Evolutionary conservation across 2,888 invertebrate species (phyloP).

Genomic region (Dione juno): DNA sequence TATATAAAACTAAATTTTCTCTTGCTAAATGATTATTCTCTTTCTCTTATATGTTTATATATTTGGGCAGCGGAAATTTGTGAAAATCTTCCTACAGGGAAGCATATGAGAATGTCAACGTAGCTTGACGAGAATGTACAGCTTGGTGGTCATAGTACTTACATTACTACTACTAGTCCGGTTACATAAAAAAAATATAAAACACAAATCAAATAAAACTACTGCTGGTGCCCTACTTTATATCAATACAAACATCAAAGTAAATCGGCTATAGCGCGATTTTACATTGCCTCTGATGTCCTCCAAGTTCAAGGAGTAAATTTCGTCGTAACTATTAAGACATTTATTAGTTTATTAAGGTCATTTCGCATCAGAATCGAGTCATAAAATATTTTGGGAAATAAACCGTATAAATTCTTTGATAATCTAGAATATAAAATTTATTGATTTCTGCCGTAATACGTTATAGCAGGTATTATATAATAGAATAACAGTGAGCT

Average conservation of each 20-base stretch:
- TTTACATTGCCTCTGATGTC: slow-evolving; percentile 8
- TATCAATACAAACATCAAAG: slow-evolving; percentile 9
- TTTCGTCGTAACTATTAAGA: not conserved
- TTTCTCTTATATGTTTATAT: too few relatives aligned
- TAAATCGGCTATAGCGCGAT: slow-evolving; percentile 6
- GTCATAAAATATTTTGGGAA: not conserved
- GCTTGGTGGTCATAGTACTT: too few relatives aligned
- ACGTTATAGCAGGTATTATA: not conserved
- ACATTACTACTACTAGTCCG: too few relatives aligned
- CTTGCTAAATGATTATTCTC: too few relatives aligned
- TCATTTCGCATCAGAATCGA: not conserved
- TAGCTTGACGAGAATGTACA: too few relatives aligned
- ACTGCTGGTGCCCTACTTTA: slow-evolving; percentile 15
- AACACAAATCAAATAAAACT: not conserved
- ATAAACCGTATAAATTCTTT: not conserved
- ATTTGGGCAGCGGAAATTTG: too few relatives aligned
- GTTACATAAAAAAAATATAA: too few relatives aligned
- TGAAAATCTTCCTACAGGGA: too few relatives aligned
- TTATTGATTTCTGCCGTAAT: not conserved
- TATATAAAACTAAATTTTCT: too few relatives aligned
- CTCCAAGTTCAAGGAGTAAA: slow-evolving; percentile 3
- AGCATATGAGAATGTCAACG: too few relatives aligned
- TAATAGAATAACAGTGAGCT: not conserved
- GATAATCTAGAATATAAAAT: not conserved
- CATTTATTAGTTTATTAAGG: not conserved